Percentiles rank a stretch among this genome's conserved stretches.
Conservation (phyloP, 2,888 invertebrate species). For the Epistrophella euchroma region DNA sequence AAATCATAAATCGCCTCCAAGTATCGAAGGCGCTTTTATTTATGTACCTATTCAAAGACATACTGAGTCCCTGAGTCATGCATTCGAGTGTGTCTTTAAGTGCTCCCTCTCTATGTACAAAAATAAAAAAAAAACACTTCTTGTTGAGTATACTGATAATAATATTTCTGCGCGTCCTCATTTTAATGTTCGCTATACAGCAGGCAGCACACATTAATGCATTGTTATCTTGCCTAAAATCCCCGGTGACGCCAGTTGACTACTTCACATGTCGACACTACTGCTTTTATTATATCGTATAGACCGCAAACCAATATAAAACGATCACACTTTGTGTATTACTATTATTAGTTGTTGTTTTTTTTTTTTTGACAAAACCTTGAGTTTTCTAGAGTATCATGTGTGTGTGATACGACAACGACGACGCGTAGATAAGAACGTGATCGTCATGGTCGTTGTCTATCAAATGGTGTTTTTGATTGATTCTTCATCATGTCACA, state of each 20-base stretch:
- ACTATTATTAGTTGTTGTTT: background rate
- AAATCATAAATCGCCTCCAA: slow-evolving; percentile 29
- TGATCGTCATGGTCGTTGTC: slow-evolving; percentile 49
- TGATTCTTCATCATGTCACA: slow-evolving; percentile 40
- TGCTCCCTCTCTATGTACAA: slow-evolving; percentile 19
- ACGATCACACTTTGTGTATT: slow-evolving; percentile 31
- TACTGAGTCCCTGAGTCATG: slow-evolving; percentile 18
- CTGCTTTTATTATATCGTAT: slow-evolving; percentile 12
- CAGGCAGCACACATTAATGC: slow-evolving; percentile 51
- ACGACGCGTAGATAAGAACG: slow-evolving; percentile 52
- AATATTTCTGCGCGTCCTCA: slow-evolving; percentile 54
- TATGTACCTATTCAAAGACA: background rate
- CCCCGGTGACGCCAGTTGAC: slow-evolving; percentile 58
- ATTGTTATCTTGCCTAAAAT: slow-evolving; percentile 59
- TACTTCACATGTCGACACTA: slow-evolving; percentile 50
- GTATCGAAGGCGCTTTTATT: background rate
- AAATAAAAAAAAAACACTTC: too few relatives aligned
- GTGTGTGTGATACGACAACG: background rate
- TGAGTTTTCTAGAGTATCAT: slow-evolving; percentile 12
- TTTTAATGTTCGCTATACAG: slow-evolving; percentile 25
- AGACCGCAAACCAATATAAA: slow-evolving; percentile 21
- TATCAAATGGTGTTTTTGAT: slow-evolving; percentile 57
- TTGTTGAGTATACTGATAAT: slow-evolving; percentile 34
- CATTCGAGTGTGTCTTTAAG: slow-evolving; percentile 25
- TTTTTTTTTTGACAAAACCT: slow-evolving; percentile 31